Conservation (phyloP, 2,888 invertebrate genomes). For the Cerceris ruficornis region DNA sequence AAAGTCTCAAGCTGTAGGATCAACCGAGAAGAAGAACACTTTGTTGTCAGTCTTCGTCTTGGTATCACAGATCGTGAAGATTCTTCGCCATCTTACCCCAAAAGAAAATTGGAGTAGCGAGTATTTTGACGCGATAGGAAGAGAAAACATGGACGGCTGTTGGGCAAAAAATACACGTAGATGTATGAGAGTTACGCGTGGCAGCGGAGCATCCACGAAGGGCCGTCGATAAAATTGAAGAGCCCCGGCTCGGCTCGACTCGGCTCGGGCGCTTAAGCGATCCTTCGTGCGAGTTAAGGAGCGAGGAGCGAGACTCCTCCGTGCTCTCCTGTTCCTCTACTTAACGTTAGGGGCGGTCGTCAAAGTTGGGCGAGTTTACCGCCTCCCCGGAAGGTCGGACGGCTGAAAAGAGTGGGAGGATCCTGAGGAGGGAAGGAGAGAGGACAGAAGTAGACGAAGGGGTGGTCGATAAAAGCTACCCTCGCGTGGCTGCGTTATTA, state of each 20-base stretch:
- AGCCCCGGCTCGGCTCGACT: conserved; percentile 2
- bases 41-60: no score
- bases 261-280: conserved; percentile 27
- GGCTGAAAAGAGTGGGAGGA: conserved; percentile 40
- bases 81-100: no score
- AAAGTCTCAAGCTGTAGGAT: no score
- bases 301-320: conserved; percentile 19
- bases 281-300: conserved; percentile 41
- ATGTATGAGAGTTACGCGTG: not conserved
- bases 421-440: conserved; percentile 27
- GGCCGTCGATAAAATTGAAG: conserved; percentile 54
- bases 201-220: not conserved
- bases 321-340: conserved; percentile 39
- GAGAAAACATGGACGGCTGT: not conserved
- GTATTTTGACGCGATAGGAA: not conserved
- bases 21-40: no score
- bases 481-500: conserved; percentile 70
- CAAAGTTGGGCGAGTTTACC: conserved; percentile 46
- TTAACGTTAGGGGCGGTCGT: conserved; percentile 54
- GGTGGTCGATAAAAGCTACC: conserved; percentile 68
- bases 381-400: conserved; percentile 34
- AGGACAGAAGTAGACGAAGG: conserved; percentile 52
- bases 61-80: no score
- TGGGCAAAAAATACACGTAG: not conserved
- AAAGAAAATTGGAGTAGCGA: no score